Conservation (phyloP, 1,140 invertebrate species). For the Vollenhovia emeryi region DNA sequence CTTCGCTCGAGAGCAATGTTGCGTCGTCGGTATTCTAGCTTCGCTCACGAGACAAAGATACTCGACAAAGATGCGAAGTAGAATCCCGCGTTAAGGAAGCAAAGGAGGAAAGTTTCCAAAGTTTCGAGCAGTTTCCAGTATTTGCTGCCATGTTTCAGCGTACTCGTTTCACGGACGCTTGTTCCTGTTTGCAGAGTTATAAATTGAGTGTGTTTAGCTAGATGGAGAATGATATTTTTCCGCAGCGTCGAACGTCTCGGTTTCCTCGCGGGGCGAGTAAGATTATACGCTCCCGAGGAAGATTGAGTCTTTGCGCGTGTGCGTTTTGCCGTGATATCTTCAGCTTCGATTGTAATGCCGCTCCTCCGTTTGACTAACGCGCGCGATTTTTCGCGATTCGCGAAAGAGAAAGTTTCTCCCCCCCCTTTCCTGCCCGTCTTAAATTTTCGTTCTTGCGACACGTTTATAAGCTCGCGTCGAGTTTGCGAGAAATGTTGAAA, state of each 20-base stretch:
- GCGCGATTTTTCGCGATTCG: not conserved
- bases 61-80: conserved; percentile 63
- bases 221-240: conserved; percentile 60
- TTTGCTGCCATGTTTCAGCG: conserved; percentile 60
- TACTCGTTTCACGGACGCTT: conserved; percentile 61
- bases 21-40: conserved; percentile 51
- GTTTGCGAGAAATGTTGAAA: not conserved
- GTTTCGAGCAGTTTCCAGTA: conserved; percentile 58
- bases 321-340: not conserved
- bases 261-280: conserved; percentile 24
- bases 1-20: conserved; percentile 45
- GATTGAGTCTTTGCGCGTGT: conserved; percentile 10
- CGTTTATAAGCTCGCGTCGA: not conserved
- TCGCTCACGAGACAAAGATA: conserved; percentile 63
- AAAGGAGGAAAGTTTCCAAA: conserved; percentile 62
- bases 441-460: not conserved
- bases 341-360: not conserved
- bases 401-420: not conserved
- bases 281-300: conserved; percentile 25
- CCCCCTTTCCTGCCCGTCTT: not conserved
- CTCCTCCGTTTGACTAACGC: not conserved
- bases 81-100: conserved; percentile 66
- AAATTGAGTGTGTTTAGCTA: conserved; percentile 67
- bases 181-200: conserved; percentile 65
- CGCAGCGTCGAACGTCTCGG: conserved; percentile 45